Evolutionary conservation across 2,888 invertebrate genomes (phyloP).

Genomic region (Hetaerina titia): DNA sequence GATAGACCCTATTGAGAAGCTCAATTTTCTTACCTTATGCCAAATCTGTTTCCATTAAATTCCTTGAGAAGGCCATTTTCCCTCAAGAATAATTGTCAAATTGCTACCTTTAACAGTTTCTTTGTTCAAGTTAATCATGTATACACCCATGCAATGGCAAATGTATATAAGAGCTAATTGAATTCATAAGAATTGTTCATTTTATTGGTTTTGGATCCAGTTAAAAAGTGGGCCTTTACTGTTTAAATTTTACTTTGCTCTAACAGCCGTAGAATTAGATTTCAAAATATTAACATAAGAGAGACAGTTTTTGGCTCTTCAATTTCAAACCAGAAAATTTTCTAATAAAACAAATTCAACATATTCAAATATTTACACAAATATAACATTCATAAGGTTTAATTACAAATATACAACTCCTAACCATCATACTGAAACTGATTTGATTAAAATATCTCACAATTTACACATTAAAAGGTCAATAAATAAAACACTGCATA

Average conservation of each 20-base stretch:
- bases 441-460: constrained; percentile 32
- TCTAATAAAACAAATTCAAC: background rate
- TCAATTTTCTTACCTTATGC: background rate
- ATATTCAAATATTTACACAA: constrained; percentile 41
- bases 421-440: background rate
- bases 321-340: constrained; percentile 25
- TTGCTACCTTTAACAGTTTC: background rate
- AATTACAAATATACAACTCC: constrained; percentile 62
- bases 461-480: background rate
- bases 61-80: background rate
- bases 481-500: background rate
- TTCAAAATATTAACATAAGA: background rate
- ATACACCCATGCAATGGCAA: background rate
- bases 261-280: background rate
- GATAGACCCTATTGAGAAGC: background rate
- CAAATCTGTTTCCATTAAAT: background rate
- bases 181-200: background rate
- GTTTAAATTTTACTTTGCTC: background rate
- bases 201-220: background rate
- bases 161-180: background rate
- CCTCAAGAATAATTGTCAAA: background rate
- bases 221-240: constrained; percentile 14
- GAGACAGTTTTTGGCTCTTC: background rate
- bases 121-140: background rate
- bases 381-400: constrained; percentile 6